Conservation (phyloP, 2,888 invertebrate genomes). For the Drosophila formosana region DNA sequence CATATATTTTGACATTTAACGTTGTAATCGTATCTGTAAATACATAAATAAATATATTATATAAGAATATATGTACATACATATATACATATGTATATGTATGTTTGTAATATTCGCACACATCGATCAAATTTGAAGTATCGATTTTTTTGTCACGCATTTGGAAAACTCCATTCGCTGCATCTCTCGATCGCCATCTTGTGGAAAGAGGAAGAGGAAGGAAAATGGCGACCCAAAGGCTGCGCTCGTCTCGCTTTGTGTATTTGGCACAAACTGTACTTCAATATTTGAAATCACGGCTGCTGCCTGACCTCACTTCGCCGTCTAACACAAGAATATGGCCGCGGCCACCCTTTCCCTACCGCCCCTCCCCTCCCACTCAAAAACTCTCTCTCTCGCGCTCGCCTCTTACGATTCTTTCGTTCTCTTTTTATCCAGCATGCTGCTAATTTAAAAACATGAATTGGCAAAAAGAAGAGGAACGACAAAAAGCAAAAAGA, state of each 20-base stretch:
- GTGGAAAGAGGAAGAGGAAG: constrained; percentile 7
- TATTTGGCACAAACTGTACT: constrained; percentile 45
- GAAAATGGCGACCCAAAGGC: constrained; percentile 40
- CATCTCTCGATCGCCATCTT: constrained; percentile 50
- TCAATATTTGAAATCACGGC: constrained; percentile 10
- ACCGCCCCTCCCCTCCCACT: constrained; percentile 1
- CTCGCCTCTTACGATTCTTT: constrained; percentile 12
- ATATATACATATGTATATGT: too few relatives aligned
- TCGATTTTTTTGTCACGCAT: too few relatives aligned
- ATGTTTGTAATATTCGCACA: background rate
- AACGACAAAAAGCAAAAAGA: constrained; percentile 17
- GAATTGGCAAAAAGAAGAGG: constrained; percentile 61
- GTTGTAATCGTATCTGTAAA: too few relatives aligned
- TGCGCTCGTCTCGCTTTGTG: constrained; percentile 15
- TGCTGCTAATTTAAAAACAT: constrained; percentile 73
- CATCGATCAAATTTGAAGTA: too few relatives aligned
- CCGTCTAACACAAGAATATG: constrained; percentile 35
- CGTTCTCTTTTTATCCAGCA: constrained; percentile 48
- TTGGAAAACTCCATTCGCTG: background rate
- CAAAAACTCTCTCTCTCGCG: background rate
- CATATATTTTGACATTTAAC: too few relatives aligned
- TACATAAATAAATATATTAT: too few relatives aligned
- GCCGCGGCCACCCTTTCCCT: constrained; percentile 40
- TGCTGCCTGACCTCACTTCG: constrained; percentile 7
- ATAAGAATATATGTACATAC: too few relatives aligned